phyloP scores from a whole-genome alignment of 1,140 invertebrate species.

The Lepidurus couesii region DNA sequence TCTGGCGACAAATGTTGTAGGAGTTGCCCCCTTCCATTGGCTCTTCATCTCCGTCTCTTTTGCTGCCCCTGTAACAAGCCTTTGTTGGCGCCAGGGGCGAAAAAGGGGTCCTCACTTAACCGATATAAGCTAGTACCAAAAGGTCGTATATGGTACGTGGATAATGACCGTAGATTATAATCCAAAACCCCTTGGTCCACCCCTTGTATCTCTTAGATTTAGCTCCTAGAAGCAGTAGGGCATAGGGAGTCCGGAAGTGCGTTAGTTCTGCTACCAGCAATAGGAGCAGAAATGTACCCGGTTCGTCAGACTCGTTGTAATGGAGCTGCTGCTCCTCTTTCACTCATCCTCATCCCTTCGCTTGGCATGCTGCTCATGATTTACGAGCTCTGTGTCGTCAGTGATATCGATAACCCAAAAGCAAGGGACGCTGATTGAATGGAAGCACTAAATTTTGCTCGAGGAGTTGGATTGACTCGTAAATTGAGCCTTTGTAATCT shows the following conservation, averaged over 20 bases:
- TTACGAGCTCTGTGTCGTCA: conserved; percentile 6
- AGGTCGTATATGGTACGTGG: not conserved
- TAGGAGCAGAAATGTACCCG: not conserved
- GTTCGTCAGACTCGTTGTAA: not conserved
- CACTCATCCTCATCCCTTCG: not conserved
- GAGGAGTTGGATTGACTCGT: not conserved
- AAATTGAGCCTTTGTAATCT: not conserved
- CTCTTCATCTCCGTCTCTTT: not conserved
- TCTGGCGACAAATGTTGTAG: conserved; percentile 14
- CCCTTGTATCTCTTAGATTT: not conserved
- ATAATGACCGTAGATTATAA: conserved; percentile 1
- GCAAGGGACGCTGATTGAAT: not conserved
- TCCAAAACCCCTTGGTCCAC: not conserved
- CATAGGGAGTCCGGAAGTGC: too few species aligned
- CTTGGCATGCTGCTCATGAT: conserved; percentile 1
- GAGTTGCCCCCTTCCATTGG: not conserved
- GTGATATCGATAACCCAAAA: not conserved
- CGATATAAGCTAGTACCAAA: not conserved
- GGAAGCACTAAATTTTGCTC: not conserved
- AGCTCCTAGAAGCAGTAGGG: too few species aligned
- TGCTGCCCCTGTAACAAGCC: not conserved
- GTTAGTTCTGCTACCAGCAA: not conserved
- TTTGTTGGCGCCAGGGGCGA: not conserved
- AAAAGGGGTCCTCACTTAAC: not conserved
- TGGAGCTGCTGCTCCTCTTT: not conserved